Evolutionary conservation across 2,797 vertebrate genomes (phyloP), one percentile per base, ranked within the genome.

Genomic region (Austrolebias charrua): DNA sequence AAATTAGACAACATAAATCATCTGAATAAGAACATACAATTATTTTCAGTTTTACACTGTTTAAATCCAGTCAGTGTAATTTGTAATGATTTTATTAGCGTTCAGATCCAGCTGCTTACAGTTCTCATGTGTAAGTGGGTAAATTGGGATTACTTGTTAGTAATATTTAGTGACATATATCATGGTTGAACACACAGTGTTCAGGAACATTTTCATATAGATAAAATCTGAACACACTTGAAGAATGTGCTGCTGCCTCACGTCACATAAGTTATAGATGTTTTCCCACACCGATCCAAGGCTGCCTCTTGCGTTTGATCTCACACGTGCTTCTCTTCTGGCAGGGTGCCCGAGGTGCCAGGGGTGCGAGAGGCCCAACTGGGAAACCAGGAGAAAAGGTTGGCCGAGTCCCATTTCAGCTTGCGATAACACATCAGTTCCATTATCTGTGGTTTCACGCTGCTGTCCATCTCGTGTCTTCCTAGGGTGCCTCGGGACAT

Each of bases 341-440:
- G n/a, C 75, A 98, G 97, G 97, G 97, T 52, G 92, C 94, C 1
- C 90, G 96, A 71, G 97, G 97, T 15, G 94, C 92, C 73, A 92
- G 97, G 85, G 97, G 97, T 28, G 94, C 94, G 0, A 92, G 80
- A 81, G 97, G 97, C 45, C 94, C 95, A 24, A 99, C 97, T 0
- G 97, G 97, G 24, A 99, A 99, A 73, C 82, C 96, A 12, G 97
- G 97, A 75, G 96, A 95, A 47, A 99, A 98, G 95, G 97, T 98
- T 88, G 50, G 90, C 63, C 46, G 64, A 63, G 53, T 20, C 14
- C 61, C 33, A 48, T 65, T 24, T 55, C 40, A 60, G 60, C 66
- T 61, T 69, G 62, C 43, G 54, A 15, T 13, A 47, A 59, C 40
- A 45, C 15, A 2, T 11, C 5, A 2, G 63, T 42, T 6, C 54